Percentiles rank a stretch among this genome's conserved stretches.
phyloP scores from a whole-genome alignment of 2,888 invertebrate species.

The Julus scanicus region DNA sequence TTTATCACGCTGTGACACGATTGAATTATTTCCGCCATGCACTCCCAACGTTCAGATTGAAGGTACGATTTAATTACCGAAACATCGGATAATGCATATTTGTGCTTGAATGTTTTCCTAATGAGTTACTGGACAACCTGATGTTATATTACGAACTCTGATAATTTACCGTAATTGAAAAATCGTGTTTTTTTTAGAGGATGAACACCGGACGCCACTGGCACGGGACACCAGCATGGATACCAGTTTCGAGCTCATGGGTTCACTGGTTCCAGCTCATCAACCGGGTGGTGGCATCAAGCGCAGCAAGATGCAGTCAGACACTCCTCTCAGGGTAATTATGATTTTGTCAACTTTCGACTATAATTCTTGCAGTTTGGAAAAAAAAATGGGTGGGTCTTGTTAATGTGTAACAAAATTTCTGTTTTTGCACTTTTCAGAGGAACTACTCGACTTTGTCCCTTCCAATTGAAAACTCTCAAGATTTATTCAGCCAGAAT shows the following conservation, averaged over 20 bases:
- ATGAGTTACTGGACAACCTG: not conserved
- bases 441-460: not conserved
- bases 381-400: no score
- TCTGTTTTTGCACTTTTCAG: not conserved
- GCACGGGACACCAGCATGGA: constrained; percentile 47
- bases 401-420: not conserved
- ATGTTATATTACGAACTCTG: no score
- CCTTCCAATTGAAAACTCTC: constrained; percentile 57
- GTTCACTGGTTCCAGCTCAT: constrained; percentile 59
- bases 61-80: not conserved
- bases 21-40: not conserved
- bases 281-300: constrained; percentile 59
- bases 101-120: not conserved
- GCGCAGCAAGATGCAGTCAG: not conserved
- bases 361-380: no score
- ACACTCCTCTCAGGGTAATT: not conserved
- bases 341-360: not conserved
- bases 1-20: not conserved
- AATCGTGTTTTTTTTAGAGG: not conserved
- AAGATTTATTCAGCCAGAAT: constrained; percentile 55
- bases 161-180: no score
- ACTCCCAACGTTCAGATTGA: not conserved
- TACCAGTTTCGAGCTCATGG: constrained; percentile 58
- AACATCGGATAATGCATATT: no score
- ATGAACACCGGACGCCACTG: not conserved